A percentile compares a stretch with the other conserved stretches of the same genome.
phyloP scores from a whole-genome alignment of 2,888 invertebrate species.

The Rhagonycha fulva region DNA sequence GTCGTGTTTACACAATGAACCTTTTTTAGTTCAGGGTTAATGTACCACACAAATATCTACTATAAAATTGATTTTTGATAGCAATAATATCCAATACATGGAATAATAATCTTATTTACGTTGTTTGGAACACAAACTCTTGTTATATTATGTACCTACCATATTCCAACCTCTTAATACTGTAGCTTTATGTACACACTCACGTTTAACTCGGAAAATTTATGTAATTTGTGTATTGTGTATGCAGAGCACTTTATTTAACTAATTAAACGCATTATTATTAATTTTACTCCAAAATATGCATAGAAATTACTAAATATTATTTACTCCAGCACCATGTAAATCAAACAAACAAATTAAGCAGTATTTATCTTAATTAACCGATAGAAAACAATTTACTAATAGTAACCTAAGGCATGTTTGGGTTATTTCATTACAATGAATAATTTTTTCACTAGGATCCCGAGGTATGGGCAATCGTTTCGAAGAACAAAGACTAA shows the following conservation, averaged over 20 bases:
- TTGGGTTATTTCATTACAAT: not conserved
- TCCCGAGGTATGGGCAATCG: constrained; percentile 72
- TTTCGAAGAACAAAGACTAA: constrained; percentile 89
- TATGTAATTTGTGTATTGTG: not conserved
- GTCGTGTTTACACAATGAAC: not conserved
- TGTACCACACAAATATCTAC: not conserved
- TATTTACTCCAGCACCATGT: not conserved
- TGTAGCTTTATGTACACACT: not conserved
- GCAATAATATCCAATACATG: not conserved
- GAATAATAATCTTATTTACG: not conserved
- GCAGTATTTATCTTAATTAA: not conserved
- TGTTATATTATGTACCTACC: not conserved
- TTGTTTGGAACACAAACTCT: not conserved
- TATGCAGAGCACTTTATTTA: not conserved
- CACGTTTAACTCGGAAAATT: not conserved
- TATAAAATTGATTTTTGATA: not conserved
- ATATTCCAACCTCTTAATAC: not conserved
- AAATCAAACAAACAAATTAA: not conserved
- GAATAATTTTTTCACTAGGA: constrained; percentile 50
- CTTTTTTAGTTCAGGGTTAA: not conserved
- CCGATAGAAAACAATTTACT: not conserved
- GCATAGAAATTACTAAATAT: not conserved
- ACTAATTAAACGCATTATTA: not conserved
- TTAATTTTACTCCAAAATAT: not conserved
- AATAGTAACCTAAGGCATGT: too few species aligned